Evolutionary conservation across 2,797 vertebrate species (phyloP), one percentile per base, ranked within the genome.

Genomic region (Chiloscyllium punctatum): DNA sequence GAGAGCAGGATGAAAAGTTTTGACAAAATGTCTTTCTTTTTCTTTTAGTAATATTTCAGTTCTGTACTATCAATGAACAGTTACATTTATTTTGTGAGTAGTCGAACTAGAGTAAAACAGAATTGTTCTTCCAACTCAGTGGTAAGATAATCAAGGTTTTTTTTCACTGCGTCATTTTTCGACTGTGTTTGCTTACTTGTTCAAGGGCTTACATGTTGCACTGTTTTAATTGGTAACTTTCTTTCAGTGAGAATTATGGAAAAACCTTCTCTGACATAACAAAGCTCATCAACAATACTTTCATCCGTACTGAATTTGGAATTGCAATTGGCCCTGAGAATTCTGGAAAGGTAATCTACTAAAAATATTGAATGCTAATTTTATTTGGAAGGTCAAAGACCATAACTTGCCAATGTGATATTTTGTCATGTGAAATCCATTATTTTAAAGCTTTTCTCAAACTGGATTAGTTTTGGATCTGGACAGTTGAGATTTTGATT

Each of bases 231-330:
- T 94, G 87, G 13, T 94, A 51, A 51, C 33, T 95, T 95, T 33
- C 88, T 96, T 86, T 42, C 96, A 99, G 99, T 62, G 98, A 99
- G 97, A 97, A 99, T 97, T 99, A 99, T 2, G 99, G 99, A 79
- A 99, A 99, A 96, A 97, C 98, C 0, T 99, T 99, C 96, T 95
- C 97, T 96, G 99, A 99, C 95, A 98, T 99, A 96, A 99, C 98
- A 48, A 86, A 94, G 16, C 98, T 99, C 90, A 99, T 99, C 97
- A 99, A 99, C 96, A 98, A 98, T 97, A 99, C 98, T 92, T 99
- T 99, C 97, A 99, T 99, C 97, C 97, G 98, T 94, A 98, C 98
- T 2, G 98, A 99, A 96, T 98, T 98, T 96, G 99, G 99, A 96
- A 99, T 99, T 95, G 98, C 98, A 15, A 98, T 99, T n/a, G 98